Base-by-base conservation (phyloP, 2,113 vertebrate species). In the Cinclus mexicanus region DNA sequence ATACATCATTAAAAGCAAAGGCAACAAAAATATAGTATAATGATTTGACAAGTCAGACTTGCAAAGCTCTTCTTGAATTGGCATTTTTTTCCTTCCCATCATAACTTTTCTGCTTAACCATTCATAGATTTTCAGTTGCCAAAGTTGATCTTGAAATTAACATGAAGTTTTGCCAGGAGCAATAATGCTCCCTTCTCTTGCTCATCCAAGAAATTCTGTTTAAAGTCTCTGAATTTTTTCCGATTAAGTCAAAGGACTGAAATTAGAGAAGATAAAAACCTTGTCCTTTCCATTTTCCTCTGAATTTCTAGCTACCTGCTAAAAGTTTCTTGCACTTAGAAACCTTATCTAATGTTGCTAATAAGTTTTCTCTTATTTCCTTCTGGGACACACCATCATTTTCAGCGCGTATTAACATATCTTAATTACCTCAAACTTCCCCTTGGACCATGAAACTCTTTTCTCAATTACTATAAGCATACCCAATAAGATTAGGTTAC, bases 81-180 rank as follows among this genome's bases (percentile, higher is more conserved):
- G 1, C 65, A 8, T 22, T 46, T 65, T 65, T 72, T 76, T 56
- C 53, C n/a, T 70, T 90, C n/a, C n/a, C 16, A 21, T 67, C 12
- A 17, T 77, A 93, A 93, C 10, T 31, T 94, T 96, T 92, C 22
- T 19, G n/a, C 29, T 77, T 75, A 96, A 63, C 7, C 41, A 78
- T 56, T 68, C 18, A 67, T 6, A 42, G 83, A 33, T 86, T 92
- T 94, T 75, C 71, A 83, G 28, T 69, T 37, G 55, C 47, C 11
- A 42, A 31, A 83, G 10, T n/a, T 93, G 78, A 80, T 82, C 26
- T 77, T 76, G 26, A 77, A 93, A 92, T 90, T 89, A 92, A 65
- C 19, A 41, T 75, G n/a, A 95, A 79, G 31, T 87, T 65, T 80
- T 35, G 11, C 50, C 46, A 80, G 35, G 23, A 89, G 74, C 26